Base-by-base conservation (phyloP, 2,797 vertebrate species). In the Aeoliscus strigatus region DNA sequence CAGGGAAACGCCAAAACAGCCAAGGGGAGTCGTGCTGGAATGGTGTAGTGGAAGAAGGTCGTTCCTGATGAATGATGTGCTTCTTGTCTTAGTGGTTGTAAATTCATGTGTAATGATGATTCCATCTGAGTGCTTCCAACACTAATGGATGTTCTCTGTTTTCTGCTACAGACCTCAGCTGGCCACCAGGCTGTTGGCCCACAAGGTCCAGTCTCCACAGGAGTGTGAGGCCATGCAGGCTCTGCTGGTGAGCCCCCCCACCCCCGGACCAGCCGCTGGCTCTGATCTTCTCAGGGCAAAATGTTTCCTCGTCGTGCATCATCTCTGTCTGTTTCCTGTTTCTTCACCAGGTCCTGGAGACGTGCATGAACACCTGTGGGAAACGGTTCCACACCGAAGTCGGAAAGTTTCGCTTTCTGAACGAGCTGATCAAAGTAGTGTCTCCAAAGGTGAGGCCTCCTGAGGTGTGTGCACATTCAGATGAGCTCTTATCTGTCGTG, bases 181-280 rank as follows among this genome's bases (percentile, higher is more conserved):
- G 75, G 95, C 96, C 53, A 96, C 94, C 27, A 88, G 95, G 41
- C 91, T 98, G 26, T 79, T 98, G 71, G 94, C 93, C 31, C 95
- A 98, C 81, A 98, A 98, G 89, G 95, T 98, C 82, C 96, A 98
- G 75, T 98, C 95, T 31, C 95, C 96, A 0, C 96, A 98, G 78
- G 94, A 98, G 80, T 98, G 94, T 93, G 96, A 98, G 82, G 92
- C 96, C 32, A 83, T 93, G 82, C 96, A 98, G 77, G 94, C 94
- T 12, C 88, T 98, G 35, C 89, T 86, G 87, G 96, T 98, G 79
- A 92, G 90, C 50, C 25, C 5, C 29, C 3, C 48, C 5, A 32
- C 3, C 48, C 27, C 26, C 11, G 2, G 50, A 24, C 9, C 17
- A 15, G 36, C 10, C 7, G 34, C n/a, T n/a, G n/a, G n/a, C n/a